Base-by-base conservation (phyloP, 1,140 invertebrate genomes). In the Coptotermes formosanus region DNA sequence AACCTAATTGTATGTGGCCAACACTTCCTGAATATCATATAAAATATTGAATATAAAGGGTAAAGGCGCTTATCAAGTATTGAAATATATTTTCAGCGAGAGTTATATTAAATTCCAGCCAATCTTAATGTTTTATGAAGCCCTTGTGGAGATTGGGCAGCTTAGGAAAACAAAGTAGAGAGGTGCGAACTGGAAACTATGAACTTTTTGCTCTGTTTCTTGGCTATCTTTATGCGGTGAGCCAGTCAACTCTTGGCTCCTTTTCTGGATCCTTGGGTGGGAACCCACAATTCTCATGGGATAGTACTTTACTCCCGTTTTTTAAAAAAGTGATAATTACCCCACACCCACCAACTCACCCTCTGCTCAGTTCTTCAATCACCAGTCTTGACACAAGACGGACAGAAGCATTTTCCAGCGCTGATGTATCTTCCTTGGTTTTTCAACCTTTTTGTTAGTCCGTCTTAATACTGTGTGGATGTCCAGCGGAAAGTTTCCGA, bases 351-450 rank as follows among this genome's bases (percentile, higher is more conserved):
- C 14, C 45, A 48, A 48, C 16, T 8, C 64, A n/a, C n/a, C 64
- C 64, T 30, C n/a, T 30, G 64, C n/a, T 75, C n/a, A 14, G 25
- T 75, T 75, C 64, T 75, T 75, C 64, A 75, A 75, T 75, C 64
- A 75, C 64, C 64, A 75, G 25, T 16, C n/a, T 16, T 75, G 64
- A 75, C 64, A 75, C 8, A 30, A 75, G 64, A 75, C n/a, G 64
- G 64, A 75, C 64, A 75, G 25, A 75, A 14, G 64, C 64, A 75
- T 75, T 75, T 75, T 75, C 64, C 25, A n/a, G 64, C n/a, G 64
- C 64, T 75, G 64, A 75, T 75, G n/a, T 30, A 30, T 75, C n/a
- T 75, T 16, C 64, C 64, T 30, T 30, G 25, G 11, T 30, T 75
- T 75, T 75, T 75, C 52, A 55, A 16, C 9, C 2, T 48, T 3